A percentile compares a stretch with the other conserved stretches of the same genome.
Evolutionary conservation across 2,888 invertebrate genomes (phyloP).

Genomic region (Gisinianus flammeolus): DNA sequence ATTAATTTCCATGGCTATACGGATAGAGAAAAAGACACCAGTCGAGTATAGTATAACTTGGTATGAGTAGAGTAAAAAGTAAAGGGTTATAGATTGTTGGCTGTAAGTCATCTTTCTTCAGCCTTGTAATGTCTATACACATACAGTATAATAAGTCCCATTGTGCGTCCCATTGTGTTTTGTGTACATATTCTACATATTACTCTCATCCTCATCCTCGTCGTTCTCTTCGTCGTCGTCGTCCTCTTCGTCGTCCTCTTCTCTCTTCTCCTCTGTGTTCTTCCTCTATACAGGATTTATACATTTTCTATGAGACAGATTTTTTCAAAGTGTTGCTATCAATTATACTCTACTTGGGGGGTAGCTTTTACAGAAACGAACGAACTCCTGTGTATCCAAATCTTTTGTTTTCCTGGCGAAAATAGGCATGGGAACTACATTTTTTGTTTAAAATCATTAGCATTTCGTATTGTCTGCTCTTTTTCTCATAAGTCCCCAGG

Average conservation of each 20-base stretch:
- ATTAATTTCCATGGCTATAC: not conserved
- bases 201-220: not conserved
- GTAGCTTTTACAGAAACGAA: conserved; percentile 29
- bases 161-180: conserved; percentile 11
- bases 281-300: not conserved
- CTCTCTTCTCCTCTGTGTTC: not conserved
- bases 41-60: not conserved
- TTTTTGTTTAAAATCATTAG: conserved; percentile 48
- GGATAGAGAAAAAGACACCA: not conserved
- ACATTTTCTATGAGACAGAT: conserved; percentile 14
- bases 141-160: not conserved
- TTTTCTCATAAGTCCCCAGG: conserved; percentile 42
- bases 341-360: conserved; percentile 57
- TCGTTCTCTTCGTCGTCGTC: not conserved
- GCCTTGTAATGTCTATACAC: not conserved
- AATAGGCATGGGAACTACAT: conserved; percentile 49
- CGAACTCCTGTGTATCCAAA: conserved; percentile 24
- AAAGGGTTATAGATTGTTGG: not conserved
- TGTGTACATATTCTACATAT: not conserved
- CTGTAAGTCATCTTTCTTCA: not conserved
- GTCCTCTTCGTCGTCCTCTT: not conserved
- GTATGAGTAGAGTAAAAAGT: not conserved
- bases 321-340: conserved; percentile 40
- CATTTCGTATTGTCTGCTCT: conserved; percentile 47
- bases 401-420: conserved; percentile 50